These are phyloP conservation scores for Pongo abelii DNA, from an alignment of 2,113 vertebrate species.

Conservation along the genomic window DNA sequence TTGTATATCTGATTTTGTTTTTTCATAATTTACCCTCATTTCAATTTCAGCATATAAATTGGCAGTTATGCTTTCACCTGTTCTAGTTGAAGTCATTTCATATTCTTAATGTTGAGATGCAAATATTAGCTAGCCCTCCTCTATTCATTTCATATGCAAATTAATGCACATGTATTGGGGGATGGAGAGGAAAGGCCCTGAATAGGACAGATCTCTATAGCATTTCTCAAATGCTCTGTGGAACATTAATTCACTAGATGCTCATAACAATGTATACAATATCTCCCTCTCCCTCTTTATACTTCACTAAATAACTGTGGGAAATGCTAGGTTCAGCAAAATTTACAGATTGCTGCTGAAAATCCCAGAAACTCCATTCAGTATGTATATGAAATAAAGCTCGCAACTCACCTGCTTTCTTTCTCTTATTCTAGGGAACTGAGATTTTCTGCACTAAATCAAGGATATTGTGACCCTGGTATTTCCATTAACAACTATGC, in stretches of 20 bases:
- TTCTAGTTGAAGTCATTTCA: not conserved
- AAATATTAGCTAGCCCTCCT: not conserved
- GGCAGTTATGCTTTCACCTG: not conserved
- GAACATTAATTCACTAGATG: not conserved
- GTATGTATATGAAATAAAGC: not conserved
- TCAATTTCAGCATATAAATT: not conserved
- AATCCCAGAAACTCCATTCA: not conserved
- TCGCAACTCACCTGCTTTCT: not conserved
- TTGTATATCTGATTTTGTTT: not conserved
- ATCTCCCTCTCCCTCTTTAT: not conserved
- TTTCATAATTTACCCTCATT: not conserved
- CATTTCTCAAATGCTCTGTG: constrained; percentile 7
- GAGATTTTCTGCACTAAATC: not conserved
- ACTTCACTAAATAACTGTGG: constrained; percentile 9
- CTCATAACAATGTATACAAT: not conserved
- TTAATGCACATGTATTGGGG: not conserved
- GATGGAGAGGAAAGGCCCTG: not conserved
- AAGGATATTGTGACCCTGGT: not conserved
- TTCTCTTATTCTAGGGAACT: not conserved
- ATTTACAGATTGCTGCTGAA: not conserved
- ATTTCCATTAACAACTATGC: not conserved
- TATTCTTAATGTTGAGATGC: not conserved
- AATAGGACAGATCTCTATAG: not conserved
- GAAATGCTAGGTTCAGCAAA: constrained; percentile 5
- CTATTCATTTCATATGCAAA: not conserved